phyloP scores from a whole-genome alignment of 2,113 vertebrate species.

The Tragelaphus imberbis region DNA sequence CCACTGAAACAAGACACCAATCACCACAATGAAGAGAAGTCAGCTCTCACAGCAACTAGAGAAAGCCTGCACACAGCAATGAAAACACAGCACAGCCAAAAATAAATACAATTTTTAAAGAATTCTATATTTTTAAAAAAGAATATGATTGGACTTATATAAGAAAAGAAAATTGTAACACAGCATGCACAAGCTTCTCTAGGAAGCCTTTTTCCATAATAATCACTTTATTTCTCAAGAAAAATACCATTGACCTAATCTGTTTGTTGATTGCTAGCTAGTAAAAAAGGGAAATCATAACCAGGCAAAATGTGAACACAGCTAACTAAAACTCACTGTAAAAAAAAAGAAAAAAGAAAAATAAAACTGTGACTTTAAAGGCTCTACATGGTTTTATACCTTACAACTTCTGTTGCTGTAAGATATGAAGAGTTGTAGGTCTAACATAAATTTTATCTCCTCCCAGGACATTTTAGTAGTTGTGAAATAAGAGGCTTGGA shows the following conservation, averaged over 20 bases:
- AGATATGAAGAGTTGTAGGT: not conserved
- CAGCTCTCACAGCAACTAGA: not conserved
- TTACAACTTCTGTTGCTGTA: not conserved
- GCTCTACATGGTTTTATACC: not conserved
- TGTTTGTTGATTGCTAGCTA: not conserved
- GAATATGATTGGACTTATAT: not conserved
- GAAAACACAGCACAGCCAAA: not conserved
- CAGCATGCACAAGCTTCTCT: conserved; percentile 14
- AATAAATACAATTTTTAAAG: not conserved
- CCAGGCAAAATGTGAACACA: not conserved
- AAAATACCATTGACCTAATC: conserved; percentile 6
- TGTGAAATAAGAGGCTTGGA: not conserved
- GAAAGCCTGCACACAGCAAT: not conserved
- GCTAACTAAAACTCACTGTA: not conserved
- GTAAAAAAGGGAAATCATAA: conserved; percentile 27
- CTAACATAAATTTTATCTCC: not conserved
- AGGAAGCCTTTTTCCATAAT: not conserved
- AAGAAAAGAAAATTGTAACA: conserved; percentile 23
- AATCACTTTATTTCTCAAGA: conserved; percentile 43
- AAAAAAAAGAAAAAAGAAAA: not conserved
- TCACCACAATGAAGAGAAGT: not conserved
- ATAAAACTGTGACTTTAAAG: not conserved
- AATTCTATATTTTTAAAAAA: not conserved
- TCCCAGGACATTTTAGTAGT: not conserved
- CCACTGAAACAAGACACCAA: not conserved